Evolutionary conservation across 2,888 invertebrate species (phyloP), one percentile per base, ranked within the genome.

Genomic region (Petrophora chlorosata): DNA sequence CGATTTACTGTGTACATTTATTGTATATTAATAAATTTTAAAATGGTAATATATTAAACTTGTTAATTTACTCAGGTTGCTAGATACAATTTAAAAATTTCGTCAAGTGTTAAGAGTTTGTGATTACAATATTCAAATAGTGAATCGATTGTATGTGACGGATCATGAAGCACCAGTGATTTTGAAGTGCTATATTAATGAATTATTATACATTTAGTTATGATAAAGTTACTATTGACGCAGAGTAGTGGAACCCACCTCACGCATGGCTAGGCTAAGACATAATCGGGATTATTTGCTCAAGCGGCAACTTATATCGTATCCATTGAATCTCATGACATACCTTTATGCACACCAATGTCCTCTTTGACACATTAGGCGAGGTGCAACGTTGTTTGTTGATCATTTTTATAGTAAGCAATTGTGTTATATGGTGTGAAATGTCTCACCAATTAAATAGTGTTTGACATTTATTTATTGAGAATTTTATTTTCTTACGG

Each of bases 381-480:
- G 81, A 82, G 82, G 86, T 84, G 87, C 84, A 79, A 82, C 79
- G 85, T 88, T 88, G 86, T 87, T 88, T 88, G 89, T 89, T 89
- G 80, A 88, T 87, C 76, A 85, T 88, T 87, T 87, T 86, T 85
- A 89, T 87, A 85, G 85, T 87, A 89, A 89, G 85, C 80, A 78
- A 85, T 88, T 89, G 87, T 87, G 87, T 90, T 90, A 89, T 85
- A 63, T 60, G 84, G 86, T 88, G 89, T 85, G 80, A 75, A 79
- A 79, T 82, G 82, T 83, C 83, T 79, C 89, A 84, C 87, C 88
- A 65, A 26, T 72, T 80, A 70, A 79, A 87, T 88, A 87, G 86
- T 83, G 85, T 87, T 87, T 83, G 86, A 86, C 87, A 86, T 86
- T 90, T 84, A 88, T 89, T 89, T 90, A 89, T 89, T 90, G 87